Percentiles rank a stretch among this genome's conserved stretches.
Evolutionary conservation across 2,797 vertebrate genomes (phyloP).

Genomic region (Sarcoramphus papa): DNA sequence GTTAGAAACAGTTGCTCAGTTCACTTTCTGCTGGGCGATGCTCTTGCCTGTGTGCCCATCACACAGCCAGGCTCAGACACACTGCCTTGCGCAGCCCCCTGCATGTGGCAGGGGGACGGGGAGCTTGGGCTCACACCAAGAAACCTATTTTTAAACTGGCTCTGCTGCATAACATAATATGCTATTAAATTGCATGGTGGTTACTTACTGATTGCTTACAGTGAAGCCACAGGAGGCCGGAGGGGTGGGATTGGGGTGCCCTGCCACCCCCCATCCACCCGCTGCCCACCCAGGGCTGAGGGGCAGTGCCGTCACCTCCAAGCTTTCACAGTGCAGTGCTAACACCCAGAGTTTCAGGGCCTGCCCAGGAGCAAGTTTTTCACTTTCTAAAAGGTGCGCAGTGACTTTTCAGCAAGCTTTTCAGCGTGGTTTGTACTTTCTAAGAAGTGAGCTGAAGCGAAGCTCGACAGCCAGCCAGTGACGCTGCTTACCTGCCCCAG

Average conservation of each 20-base stretch:
- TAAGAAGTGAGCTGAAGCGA: slow-evolving; percentile 19
- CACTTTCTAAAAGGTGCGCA: background rate
- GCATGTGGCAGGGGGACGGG: background rate
- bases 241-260: background rate
- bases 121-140: background rate
- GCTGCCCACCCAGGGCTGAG: accelerated
- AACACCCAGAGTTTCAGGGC: background rate
- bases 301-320: accelerated
- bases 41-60: background rate
- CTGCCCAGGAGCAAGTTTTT: background rate
- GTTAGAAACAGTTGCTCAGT: background rate
- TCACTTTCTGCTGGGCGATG: background rate
- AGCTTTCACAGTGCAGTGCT: accelerated
- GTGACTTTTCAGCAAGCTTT: background rate
- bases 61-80: background rate
- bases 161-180: background rate
- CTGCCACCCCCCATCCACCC: background rate
- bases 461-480: background rate
- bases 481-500: background rate
- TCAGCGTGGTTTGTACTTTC: slow-evolving; percentile 4
- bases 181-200: background rate
- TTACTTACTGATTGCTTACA: background rate
- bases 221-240: background rate
- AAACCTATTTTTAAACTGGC: background rate
- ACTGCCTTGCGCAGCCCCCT: background rate